These are phyloP conservation scores for Pardalotus punctatus DNA, from an alignment of 2,113 vertebrate species.

Conservation along the genomic window DNA sequence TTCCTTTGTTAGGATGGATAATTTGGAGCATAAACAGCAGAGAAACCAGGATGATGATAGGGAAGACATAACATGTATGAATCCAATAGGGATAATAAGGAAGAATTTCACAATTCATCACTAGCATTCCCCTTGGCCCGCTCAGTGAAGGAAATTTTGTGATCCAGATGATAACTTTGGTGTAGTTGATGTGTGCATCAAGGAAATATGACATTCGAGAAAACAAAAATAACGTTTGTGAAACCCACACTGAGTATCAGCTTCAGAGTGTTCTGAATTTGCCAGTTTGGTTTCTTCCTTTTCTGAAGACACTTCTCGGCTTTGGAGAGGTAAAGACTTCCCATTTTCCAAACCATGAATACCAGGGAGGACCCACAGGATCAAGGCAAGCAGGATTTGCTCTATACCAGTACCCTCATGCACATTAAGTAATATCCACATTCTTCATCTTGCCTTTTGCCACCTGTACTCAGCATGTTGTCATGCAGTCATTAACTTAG, in stretches of 20 bases:
- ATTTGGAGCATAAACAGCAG: neutral
- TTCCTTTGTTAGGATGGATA: neutral
- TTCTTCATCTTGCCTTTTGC: constrained; percentile 49
- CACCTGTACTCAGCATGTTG: constrained; percentile 76
- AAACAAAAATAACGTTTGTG: neutral
- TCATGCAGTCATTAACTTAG: constrained; percentile 71
- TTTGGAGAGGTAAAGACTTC: neutral
- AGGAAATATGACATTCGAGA: neutral
- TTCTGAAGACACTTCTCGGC: constrained; percentile 5
- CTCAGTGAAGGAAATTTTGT: neutral
- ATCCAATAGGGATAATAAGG: neutral
- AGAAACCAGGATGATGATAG: neutral
- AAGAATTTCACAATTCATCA: neutral
- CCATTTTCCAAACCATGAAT: neutral
- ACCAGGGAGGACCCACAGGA: neutral
- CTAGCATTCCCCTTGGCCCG: neutral
- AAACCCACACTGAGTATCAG: constrained; percentile 22
- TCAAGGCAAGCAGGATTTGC: neutral
- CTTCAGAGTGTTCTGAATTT: constrained; percentile 5
- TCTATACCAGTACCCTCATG: neutral
- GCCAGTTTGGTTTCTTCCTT: neutral
- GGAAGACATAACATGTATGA: neutral
- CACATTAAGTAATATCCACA: neutral
- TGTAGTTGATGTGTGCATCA: neutral
- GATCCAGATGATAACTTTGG: neutral